These are phyloP conservation scores for Ormyrus rosae DNA, from an alignment of 2,888 invertebrate species.

Conservation along the genomic window DNA sequence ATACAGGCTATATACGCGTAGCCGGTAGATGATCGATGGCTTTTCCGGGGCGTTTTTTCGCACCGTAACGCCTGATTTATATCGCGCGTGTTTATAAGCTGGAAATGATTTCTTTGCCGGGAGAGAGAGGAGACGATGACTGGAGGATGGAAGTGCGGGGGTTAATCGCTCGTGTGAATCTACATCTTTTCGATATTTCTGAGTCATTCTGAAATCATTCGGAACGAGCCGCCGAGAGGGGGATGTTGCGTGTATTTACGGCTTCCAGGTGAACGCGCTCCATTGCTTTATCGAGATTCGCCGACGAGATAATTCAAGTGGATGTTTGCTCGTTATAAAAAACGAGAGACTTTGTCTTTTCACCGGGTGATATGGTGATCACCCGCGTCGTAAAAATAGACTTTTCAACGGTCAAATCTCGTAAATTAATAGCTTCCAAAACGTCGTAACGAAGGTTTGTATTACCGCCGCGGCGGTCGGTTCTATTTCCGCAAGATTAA, in stretches of 20 bases:
- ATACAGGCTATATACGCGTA: too few relatives aligned
- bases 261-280: background rate
- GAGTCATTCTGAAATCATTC: slow-evolving; percentile 38
- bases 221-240: background rate
- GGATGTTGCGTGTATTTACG: background rate
- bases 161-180: slow-evolving; percentile 25
- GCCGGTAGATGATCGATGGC: slow-evolving; percentile 23
- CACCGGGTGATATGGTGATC: too few relatives aligned
- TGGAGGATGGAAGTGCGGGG: background rate
- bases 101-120: background rate
- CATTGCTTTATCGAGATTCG: background rate
- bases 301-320: too few relatives aligned
- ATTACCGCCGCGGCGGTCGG: too few relatives aligned
- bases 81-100: slow-evolving; percentile 25
- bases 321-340: too few relatives aligned
- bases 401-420: too few relatives aligned
- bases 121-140: background rate
- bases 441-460: too few relatives aligned
- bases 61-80: slow-evolving; percentile 29
- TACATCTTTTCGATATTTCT: slow-evolving; percentile 19
- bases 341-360: too few relatives aligned
- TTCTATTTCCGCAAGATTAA: too few relatives aligned
- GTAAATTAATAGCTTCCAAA: too few relatives aligned
- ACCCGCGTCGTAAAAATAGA: too few relatives aligned
- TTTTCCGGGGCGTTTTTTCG: slow-evolving; percentile 6